These are phyloP conservation scores for Speoplatyrhinus poulsoni DNA, from an alignment of 2,113 vertebrate species.

Conservation along the genomic window DNA sequence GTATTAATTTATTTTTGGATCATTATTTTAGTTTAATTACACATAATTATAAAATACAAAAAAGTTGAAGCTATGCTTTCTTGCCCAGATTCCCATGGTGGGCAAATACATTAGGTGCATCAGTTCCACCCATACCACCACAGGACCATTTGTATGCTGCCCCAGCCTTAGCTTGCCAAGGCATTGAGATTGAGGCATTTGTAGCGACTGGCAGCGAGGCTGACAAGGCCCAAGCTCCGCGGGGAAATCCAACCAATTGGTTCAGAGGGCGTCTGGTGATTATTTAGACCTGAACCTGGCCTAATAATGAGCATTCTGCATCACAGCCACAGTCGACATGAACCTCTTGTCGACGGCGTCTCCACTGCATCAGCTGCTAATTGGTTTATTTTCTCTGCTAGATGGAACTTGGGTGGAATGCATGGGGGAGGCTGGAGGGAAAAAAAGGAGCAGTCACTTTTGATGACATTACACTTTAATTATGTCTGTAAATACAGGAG, in stretches of 20 bases:
- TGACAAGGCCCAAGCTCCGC: no score
- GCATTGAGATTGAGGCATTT: slow-evolving; percentile 14
- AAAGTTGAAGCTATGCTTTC: no score
- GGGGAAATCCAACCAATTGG: no score
- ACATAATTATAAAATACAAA: no score
- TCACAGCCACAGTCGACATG: slow-evolving; percentile 36
- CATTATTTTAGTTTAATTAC: no score
- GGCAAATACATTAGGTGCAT: no score
- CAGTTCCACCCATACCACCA: no score
- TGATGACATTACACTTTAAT: slow-evolving; percentile 58
- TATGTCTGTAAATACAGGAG: slow-evolving; percentile 68
- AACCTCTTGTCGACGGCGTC: slow-evolving; percentile 22
- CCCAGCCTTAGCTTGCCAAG: not conserved
- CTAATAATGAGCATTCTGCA: slow-evolving; percentile 52
- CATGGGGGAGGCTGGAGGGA: not conserved
- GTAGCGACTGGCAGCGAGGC: slow-evolving; percentile 19
- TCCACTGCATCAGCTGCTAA: slow-evolving; percentile 45
- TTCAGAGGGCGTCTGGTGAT: slow-evolving; percentile 21
- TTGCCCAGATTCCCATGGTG: no score
- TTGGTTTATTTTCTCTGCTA: slow-evolving; percentile 59
- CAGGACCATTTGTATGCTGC: not conserved
- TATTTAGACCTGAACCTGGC: slow-evolving; percentile 47
- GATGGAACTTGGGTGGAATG: slow-evolving; percentile 31
- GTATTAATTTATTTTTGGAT: no score
- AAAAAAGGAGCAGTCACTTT: slow-evolving; percentile 41